phyloP scores from a whole-genome alignment of 1,140 invertebrate genomes.

The Philaenus spumarius region DNA sequence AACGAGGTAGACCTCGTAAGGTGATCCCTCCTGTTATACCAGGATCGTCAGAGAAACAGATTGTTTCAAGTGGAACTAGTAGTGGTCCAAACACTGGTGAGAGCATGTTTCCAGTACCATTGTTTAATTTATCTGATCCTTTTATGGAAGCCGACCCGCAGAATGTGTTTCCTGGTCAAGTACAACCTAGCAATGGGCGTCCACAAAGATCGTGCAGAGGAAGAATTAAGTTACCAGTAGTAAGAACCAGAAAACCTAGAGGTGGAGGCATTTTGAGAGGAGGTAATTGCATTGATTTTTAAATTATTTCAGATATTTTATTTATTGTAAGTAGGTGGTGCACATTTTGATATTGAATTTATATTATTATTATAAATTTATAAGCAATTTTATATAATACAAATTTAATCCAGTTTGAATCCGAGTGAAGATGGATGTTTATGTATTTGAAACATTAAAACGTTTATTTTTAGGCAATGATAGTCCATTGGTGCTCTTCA shows the following conservation, averaged over 20 bases:
- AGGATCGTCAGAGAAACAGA: too few species aligned
- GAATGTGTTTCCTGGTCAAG: slow-evolving; percentile 10
- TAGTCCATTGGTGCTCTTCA: too few species aligned
- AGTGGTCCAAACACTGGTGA: not conserved
- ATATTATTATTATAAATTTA: too few species aligned
- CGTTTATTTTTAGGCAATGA: too few species aligned
- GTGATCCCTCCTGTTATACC: not conserved
- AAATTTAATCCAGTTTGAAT: too few species aligned
- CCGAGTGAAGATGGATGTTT: too few species aligned
- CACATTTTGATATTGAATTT: too few species aligned
- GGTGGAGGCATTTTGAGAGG: slow-evolving; percentile 15
- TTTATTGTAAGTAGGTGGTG: too few species aligned
- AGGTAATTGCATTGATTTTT: slow-evolving; percentile 5
- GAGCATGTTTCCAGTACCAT: slow-evolving; percentile 6
- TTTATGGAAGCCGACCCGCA: slow-evolving; percentile 7
- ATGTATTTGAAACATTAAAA: too few species aligned
- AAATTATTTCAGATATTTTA: too few species aligned
- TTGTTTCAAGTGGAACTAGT: slow-evolving; percentile 1
- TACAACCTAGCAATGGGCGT: not conserved
- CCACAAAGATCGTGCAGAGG: slow-evolving; percentile 21
- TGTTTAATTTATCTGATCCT: slow-evolving; percentile 13
- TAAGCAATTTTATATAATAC: too few species aligned
- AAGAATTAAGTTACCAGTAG: slow-evolving; percentile 20
- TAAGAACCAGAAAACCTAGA: slow-evolving; percentile 21
- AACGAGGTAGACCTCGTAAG: slow-evolving; percentile 22